Evolutionary conservation across 2,113 vertebrate genomes (phyloP).

Genomic region (Puma concolor): DNA sequence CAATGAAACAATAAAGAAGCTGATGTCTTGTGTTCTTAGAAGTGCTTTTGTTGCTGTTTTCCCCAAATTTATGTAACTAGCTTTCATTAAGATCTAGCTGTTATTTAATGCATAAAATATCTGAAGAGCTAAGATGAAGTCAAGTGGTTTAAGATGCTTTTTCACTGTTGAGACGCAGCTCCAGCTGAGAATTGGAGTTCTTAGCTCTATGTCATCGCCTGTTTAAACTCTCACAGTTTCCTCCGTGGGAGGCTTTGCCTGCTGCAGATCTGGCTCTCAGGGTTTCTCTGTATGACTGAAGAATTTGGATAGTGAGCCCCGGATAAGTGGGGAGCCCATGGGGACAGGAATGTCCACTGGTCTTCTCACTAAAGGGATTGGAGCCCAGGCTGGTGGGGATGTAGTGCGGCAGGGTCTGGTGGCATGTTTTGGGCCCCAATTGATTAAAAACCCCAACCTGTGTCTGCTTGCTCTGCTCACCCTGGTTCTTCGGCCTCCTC

Average conservation of each 20-base stretch:
- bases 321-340: rapidly evolving
- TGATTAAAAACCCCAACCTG: neutral
- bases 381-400: neutral
- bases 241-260: neutral
- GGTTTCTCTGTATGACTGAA: neutral
- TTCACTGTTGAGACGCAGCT: neutral
- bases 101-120: slow-evolving; percentile 47
- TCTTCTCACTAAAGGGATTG: neutral
- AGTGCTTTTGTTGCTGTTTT: slow-evolving; percentile 72
- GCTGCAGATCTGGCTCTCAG: neutral
- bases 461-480: neutral
- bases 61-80: slow-evolving; percentile 71
- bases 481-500: neutral
- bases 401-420: rapidly evolving
- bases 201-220: neutral
- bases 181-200: neutral
- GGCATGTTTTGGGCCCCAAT: neutral
- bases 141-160: slow-evolving; percentile 26
- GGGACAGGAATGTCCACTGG: too few relatives aligned
- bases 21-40: slow-evolving; percentile 51
- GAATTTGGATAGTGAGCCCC: neutral
- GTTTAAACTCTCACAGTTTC: neutral
- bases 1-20: slow-evolving; percentile 44
- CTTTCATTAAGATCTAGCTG: slow-evolving; percentile 60
- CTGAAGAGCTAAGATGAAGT: slow-evolving; percentile 46